phyloP scores from a whole-genome alignment of 2,797 vertebrate genomes.

The Lacerta bilineata region DNA sequence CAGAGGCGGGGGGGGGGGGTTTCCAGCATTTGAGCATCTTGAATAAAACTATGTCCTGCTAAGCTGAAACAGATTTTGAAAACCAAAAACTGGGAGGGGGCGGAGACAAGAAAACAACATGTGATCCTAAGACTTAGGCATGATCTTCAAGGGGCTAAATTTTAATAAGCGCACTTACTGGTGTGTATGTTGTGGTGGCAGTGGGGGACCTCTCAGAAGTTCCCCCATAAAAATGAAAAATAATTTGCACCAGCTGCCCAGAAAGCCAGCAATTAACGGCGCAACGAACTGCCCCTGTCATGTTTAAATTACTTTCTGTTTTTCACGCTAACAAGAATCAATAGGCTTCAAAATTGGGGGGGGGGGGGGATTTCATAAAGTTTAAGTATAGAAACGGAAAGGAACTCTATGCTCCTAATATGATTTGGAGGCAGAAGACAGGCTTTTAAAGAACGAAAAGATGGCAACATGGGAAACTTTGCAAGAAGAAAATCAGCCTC shows the following conservation, averaged over 20 bases:
- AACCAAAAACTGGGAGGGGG: conserved; percentile 29
- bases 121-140: conserved; percentile 55
- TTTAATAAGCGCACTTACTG: conserved; percentile 61
- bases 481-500: conserved; percentile 48
- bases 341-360: conserved; percentile 50
- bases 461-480: conserved; percentile 40
- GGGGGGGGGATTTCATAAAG: conserved; percentile 48
- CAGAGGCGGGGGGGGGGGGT: not conserved
- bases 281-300: conserved; percentile 60
- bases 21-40: conserved; percentile 53
- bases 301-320: conserved; percentile 67
- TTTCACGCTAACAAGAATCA: conserved; percentile 63
- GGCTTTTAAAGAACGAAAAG: conserved; percentile 52
- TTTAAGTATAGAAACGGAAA: conserved; percentile 41
- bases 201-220: conserved; percentile 55
- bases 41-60: conserved; percentile 63
- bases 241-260: conserved; percentile 65
- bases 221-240: conserved; percentile 51
- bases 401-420: conserved; percentile 46
- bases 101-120: conserved; percentile 41
- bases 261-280: conserved; percentile 37
- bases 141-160: conserved; percentile 46
- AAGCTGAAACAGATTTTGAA: conserved; percentile 68
- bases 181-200: conserved; percentile 21
- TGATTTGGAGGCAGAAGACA: conserved; percentile 43